A percentile compares a stretch with the other conserved stretches of the same genome.
phyloP scores from a whole-genome alignment of 1,140 invertebrate genomes.

The Sycophaga agraensis region DNA sequence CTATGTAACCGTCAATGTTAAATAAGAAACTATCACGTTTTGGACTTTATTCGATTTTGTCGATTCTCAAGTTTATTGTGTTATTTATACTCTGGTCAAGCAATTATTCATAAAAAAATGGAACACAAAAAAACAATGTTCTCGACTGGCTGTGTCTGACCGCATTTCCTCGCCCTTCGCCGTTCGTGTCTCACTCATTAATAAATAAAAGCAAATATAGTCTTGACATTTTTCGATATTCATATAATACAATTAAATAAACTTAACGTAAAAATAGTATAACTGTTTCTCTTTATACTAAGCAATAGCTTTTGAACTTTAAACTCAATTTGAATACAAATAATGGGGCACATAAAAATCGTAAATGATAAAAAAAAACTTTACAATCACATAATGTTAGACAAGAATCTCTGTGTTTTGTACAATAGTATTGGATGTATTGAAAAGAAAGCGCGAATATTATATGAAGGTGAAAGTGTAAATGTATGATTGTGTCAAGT shows the following conservation, averaged over 20 bases:
- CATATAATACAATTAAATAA: constrained; percentile 43
- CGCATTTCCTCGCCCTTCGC: constrained; percentile 37
- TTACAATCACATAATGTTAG: constrained; percentile 52
- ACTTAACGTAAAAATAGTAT: constrained; percentile 41
- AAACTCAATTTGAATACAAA: constrained; percentile 21
- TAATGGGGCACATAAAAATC: constrained; percentile 21
- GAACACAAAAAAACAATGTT: constrained; percentile 12
- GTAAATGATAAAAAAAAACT: constrained; percentile 40
- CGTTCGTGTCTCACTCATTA: constrained; percentile 39
- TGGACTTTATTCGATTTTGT: not conserved
- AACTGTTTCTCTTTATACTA: constrained; percentile 56
- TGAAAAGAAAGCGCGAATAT: constrained; percentile 26
- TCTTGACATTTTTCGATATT: constrained; percentile 47
- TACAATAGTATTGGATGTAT: constrained; percentile 46
- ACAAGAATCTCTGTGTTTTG: constrained; percentile 53
- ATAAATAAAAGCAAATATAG: constrained; percentile 39
- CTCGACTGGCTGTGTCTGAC: constrained; percentile 29
- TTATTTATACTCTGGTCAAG: constrained; percentile 18
- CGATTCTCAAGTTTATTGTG: constrained; percentile 7
- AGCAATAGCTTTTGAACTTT: constrained; percentile 49
- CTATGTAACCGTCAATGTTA: not conserved
- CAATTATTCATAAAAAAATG: constrained; percentile 22
- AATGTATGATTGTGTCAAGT: constrained; percentile 14
- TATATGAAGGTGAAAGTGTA: constrained; percentile 13
- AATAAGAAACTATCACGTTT: constrained; percentile 1